Evolutionary conservation across 2,888 invertebrate genomes (phyloP).

Genomic region (Lasioglossum figueresi): DNA sequence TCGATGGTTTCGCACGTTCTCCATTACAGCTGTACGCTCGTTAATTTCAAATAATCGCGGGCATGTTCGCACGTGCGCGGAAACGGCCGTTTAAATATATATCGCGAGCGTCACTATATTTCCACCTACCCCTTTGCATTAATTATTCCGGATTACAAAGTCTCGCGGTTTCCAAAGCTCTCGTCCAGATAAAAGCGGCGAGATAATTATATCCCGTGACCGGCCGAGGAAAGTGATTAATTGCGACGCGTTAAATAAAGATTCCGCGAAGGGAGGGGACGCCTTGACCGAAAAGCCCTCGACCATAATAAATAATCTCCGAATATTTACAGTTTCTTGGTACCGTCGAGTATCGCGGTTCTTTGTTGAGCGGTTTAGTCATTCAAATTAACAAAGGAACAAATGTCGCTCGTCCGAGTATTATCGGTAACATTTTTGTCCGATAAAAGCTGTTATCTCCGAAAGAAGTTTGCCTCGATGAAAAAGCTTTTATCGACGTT

Average conservation of each 20-base stretch:
- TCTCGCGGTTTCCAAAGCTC: constrained; percentile 26
- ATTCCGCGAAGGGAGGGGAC: background rate
- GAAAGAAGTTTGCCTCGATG: background rate
- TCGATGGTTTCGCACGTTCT: constrained; percentile 39
- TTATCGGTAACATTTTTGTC: background rate
- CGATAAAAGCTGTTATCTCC: background rate
- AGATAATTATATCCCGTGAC: constrained; percentile 42
- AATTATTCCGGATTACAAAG: constrained; percentile 53
- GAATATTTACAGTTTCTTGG: constrained; percentile 6
- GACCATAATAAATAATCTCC: constrained; percentile 33
- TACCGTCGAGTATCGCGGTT: background rate
- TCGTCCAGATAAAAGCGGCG: constrained; percentile 34
- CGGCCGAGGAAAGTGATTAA: constrained; percentile 46
- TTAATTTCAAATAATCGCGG: constrained; percentile 63
- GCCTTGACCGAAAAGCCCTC: background rate
- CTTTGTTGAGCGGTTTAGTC: background rate
- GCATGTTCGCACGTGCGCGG: constrained; percentile 59
- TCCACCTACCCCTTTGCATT: constrained; percentile 47
- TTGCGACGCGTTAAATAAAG: constrained; percentile 42
- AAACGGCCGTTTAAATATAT: constrained; percentile 60
- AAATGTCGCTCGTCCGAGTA: background rate
- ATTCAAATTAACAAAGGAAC: background rate
- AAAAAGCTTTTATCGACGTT: background rate
- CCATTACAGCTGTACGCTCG: constrained; percentile 44
- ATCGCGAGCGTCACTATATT: constrained; percentile 36